Evolutionary conservation across 2,888 invertebrate genomes (phyloP), one percentile per base, ranked within the genome.

Genomic region (Tenthredo scrophulariae): DNA sequence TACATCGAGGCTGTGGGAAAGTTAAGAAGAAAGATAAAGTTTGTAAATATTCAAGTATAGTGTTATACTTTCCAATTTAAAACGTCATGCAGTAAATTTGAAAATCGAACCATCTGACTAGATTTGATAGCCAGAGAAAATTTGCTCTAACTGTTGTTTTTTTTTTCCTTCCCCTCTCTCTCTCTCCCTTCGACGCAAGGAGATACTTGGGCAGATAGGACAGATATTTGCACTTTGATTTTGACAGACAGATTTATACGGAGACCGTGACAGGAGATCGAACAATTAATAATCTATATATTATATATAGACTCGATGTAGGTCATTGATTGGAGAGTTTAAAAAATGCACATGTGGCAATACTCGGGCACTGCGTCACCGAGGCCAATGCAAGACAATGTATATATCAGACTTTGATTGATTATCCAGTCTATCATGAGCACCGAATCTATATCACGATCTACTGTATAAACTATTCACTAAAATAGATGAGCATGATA

Each of bases 331-430:
- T 40, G 22, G 43, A 22, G 26, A 22, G 40, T 43, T 74, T 2
- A 26, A 74, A 43, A 67, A 33, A 33, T 67, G 67, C 67, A 33
- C 18, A 18, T 67, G 67, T 67, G 18, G 67, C 67, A 67, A 67
- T 67, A 33, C 10, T 33, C 67, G 18, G 33, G 33, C 67, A 67
- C 26, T 67, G 67, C 67, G 26, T 67, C 67, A 33, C 6, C 26
- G 67, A 18, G 67, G 9, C 67, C 33, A 29, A 67, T 6, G 18
- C 33, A 67, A 72, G 72, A 72, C 22, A 40, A 72, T 72, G 26
- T 62, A 26, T 26, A 62, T 13, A 72, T 72, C n/a, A 40, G 43
- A 72, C n/a, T 72, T 40, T 72, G 72, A 72, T 72, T 10, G 22
- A 72, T 72, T 43, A 72, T 43, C 22, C 40, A 43, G 40, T 22